Conservation (phyloP, 2,113 vertebrate genomes). For the Raja brachyura region DNA sequence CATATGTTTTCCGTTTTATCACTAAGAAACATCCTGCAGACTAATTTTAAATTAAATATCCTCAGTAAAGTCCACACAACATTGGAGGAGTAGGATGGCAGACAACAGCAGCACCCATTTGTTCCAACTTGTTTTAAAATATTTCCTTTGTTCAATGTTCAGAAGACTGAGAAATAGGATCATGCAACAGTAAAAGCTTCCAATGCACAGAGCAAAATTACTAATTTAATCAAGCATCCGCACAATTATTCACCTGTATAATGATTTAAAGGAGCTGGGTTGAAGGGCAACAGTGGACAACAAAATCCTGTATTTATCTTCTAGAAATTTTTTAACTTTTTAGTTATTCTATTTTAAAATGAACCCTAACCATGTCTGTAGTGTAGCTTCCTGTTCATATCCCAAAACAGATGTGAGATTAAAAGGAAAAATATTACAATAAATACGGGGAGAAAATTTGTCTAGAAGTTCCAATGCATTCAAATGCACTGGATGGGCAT, state of each 20-base stretch:
- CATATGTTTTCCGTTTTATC: not conserved
- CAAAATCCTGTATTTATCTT: not conserved
- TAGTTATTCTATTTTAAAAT: not conserved
- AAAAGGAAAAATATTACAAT: not conserved
- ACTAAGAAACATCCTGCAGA: not conserved
- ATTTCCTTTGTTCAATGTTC: not conserved
- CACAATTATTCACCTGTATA: not conserved
- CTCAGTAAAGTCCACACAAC: not conserved
- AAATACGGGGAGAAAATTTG: not conserved
- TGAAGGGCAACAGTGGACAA: not conserved
- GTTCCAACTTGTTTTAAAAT: not conserved
- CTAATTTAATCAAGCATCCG: not conserved
- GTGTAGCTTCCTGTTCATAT: not conserved
- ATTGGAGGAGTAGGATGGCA: not conserved
- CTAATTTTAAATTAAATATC: not conserved
- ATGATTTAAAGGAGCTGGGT: not conserved
- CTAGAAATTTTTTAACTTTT: too few species aligned
- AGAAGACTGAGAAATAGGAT: not conserved
- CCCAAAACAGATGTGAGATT: not conserved
- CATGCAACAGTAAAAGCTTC: not conserved
- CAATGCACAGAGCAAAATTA: not conserved
- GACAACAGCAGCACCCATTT: too few species aligned
- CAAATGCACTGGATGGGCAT: too few species aligned
- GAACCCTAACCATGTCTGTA: not conserved
- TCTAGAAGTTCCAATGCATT: too few species aligned